Evolutionary conservation across 2,113 vertebrate genomes (phyloP), one percentile per base, ranked within the genome.

Genomic region (Amia ocellicauda): DNA sequence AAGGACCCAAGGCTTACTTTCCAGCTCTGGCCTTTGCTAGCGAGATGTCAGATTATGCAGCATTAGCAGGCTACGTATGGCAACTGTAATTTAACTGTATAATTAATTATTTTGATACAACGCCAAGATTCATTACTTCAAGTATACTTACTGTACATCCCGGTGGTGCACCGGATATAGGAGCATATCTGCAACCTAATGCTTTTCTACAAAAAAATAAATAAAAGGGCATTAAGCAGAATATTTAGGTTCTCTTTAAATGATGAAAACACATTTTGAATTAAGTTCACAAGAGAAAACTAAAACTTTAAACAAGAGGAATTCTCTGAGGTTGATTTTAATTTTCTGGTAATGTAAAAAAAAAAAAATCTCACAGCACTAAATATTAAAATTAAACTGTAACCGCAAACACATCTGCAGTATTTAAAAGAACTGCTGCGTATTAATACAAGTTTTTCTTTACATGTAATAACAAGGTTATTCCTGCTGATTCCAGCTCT

Each of bases 1-100:
- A 58, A 71, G 29, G 60, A 43, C 52, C 56, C 50, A 41, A 36
- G 22, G 36, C 24, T 16, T 62, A 50, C 40, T 40, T 64, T 68
- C 45, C 42, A 19, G 20, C 53, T 53, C 4, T 3, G 4, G 42
- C 65, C 22, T 27, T 11, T 24, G 36, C 62, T 55, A 59, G 40
- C 26, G 54, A 67, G 62, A n/a, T 61, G 49, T 29, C 66, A 71
- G 70, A 70, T 78, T 71, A 71, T 71, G 64, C 20, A 67, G 68
- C 73, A n/a, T 73, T 69, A 71, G 57, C 66, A 60, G 53, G 63
- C 60, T 47, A 42, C 27, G 52, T 52, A 26, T 2, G 23, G 49
- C 53, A 63, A 58, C 19, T 19, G 59, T 40, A 22, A 42, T 43
- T 28, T 41, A 62, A 29, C 63, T 22, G 64, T 60, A 61, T 69